Conservation (phyloP, 2,888 invertebrate genomes). For the Pediacus dermestoides region DNA sequence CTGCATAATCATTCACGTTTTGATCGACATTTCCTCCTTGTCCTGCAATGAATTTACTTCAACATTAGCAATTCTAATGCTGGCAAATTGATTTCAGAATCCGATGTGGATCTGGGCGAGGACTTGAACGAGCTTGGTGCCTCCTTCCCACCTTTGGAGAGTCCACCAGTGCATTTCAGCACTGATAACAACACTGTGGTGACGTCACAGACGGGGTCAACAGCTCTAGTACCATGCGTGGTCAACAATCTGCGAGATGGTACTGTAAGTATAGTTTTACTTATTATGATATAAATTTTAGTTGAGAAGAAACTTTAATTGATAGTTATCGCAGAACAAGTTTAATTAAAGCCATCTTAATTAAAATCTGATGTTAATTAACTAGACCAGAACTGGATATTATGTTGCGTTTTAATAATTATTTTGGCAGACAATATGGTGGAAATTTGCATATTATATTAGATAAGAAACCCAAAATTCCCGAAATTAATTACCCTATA, state of each 20-base stretch:
- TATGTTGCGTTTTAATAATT: conserved; percentile 3
- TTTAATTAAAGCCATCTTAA: conserved; percentile 8
- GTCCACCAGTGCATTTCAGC: conserved; percentile 71
- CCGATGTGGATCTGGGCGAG: conserved; percentile 38
- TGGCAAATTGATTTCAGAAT: conserved; percentile 36
- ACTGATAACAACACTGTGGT: conserved; percentile 79
- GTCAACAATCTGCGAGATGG: conserved; percentile 85
- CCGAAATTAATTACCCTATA: no score
- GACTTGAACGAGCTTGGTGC: conserved; percentile 46
- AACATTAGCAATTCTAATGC: no score
- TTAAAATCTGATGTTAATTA: conserved; percentile 6
- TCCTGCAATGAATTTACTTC: no score
- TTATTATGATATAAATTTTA: no score
- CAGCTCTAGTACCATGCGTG: conserved; percentile 77
- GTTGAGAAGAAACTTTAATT: no score
- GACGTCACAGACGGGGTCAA: conserved; percentile 80
- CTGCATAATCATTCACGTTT: no score
- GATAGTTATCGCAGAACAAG: not conserved
- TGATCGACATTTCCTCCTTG: no score
- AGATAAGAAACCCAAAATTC: no score
- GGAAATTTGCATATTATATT: no score
- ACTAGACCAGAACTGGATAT: not conserved
- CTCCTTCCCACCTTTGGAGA: conserved; percentile 47
- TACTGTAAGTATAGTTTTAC: conserved; percentile 64
- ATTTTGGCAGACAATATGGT: no score